Evolutionary conservation across 64 coral and sea anemone species (phyloP), one percentile per base, ranked within the genome.

Genomic region (Dendronephthya gigantea): DNA sequence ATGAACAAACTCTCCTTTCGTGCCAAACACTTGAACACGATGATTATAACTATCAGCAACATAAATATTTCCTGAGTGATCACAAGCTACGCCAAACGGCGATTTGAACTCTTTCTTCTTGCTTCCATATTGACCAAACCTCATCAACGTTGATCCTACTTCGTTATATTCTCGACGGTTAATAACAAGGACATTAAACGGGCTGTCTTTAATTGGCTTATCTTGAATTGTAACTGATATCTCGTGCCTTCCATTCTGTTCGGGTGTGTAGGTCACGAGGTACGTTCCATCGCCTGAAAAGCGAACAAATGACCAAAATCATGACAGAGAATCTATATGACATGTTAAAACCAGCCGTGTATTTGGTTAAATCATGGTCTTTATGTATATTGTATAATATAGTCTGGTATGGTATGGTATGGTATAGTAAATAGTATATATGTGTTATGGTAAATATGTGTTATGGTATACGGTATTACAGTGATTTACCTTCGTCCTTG

Each of bases 31-130:
- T 89, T 98, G 95, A 11, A 98, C 85, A 25, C 94, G 94, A 65
- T 96, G 94, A 34, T 96, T 96, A 50, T 96, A 96, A 83, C 94
- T 96, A 30, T 96, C 94, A 16, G 94, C 94, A 15, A 96, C 94
- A 41, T 96, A 96, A 37, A 96, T 96, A 27, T 87, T 86, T 22
- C 91, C 90, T 39, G 90, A 89, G 29, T 88, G 12, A 83, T 96
- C 94, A 14, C 92, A 87, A 0, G 94, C 89, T 19, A 96, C 88
- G 0, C 94, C 94, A 66, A 96, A 96, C 4, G 94, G 94, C 7
- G 94, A 96, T 69, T 96, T 96, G 82, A 96, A 96, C 45, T 96
- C 94, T 35, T 89, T 82, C 66, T 90, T 96, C 65, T 96, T 96
- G 91, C 94, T 96, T 15, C 94, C 94, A 40, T 96, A 96, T 45